Base-by-base conservation (phyloP, 2,797 vertebrate genomes). In the Tinamus major region DNA sequence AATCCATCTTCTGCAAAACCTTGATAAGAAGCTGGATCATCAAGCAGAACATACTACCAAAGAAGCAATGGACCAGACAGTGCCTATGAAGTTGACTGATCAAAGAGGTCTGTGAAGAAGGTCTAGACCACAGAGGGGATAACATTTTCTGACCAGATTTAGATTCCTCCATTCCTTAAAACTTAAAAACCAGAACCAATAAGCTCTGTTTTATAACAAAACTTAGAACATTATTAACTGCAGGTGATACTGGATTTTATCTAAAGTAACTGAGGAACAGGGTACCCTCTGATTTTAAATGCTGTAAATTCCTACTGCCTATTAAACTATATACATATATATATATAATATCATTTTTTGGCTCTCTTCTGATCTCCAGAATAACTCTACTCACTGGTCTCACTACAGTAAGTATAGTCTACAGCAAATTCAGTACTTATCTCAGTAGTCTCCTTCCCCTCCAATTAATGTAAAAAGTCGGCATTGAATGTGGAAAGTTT, bases 221-320 rank as follows among this genome's bases (percentile, higher is more conserved):
- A 59, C 11, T 29, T 75, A 59, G 62, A 72, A 55, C 42, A n/a
- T 51, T 91, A 55, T 33, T 79, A 68, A 29, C 23, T 61, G 14
- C 23, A 85, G 53, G 26, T 63, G n/a, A n/a, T 4, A 35, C 64
- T 67, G 53, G 7, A 82, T 61, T 35, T 79, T 16, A 37, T 69
- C 39, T 56, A 63, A 95, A 59, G 39, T 39, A 84, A 65, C 13
- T 51, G n/a, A 51, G 29, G 29, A 94, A 61, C 9, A 61, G 48
- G 79, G 79, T 55, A 69, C 24, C 37, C 27, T 46, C 93, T 81
- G 15, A 6, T 51, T 87, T 93, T 61, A 64, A 79, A 51, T 64
- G 21, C 68, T 0, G 78, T 84, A 33, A 48, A 39, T 81, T 78
- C 21, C 70, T 48, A 55, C 11, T 91, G 21, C 1, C 5, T 15